Conservation (phyloP, 2,113 vertebrate species). For the Aplodontia rufa region DNA sequence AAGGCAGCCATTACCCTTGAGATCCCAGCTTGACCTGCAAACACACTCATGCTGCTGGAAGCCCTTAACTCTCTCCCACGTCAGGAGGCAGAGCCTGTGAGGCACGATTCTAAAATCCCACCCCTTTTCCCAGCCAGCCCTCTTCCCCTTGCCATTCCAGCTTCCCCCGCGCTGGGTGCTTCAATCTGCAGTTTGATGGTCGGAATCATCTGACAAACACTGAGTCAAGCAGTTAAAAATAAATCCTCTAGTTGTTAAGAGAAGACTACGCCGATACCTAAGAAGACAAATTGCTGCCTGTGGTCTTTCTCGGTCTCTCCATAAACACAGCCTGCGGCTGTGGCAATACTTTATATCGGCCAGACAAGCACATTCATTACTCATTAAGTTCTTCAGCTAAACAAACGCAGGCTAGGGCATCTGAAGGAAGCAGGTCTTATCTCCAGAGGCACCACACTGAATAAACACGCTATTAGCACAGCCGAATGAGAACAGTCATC, state of each 20-base stretch:
- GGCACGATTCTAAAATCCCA: slow-evolving; percentile 72
- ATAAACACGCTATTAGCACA: slow-evolving; percentile 10
- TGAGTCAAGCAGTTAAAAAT: slow-evolving; percentile 89
- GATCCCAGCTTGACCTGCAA: slow-evolving; percentile 63
- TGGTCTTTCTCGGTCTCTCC: slow-evolving; percentile 30
- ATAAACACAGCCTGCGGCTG: slow-evolving; percentile 61
- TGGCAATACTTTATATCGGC: slow-evolving; percentile 60
- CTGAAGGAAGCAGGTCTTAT: slow-evolving; percentile 45
- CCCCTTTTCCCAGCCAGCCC: slow-evolving; percentile 80
- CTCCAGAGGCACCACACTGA: slow-evolving; percentile 25
- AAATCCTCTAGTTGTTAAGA: slow-evolving; percentile 84
- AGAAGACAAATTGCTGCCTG: slow-evolving; percentile 73
- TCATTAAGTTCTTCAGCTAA: slow-evolving; percentile 64
- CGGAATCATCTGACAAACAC: slow-evolving; percentile 86
- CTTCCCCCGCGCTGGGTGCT: slow-evolving; percentile 76
- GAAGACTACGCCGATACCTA: slow-evolving; percentile 77
- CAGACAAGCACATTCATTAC: slow-evolving; percentile 57
- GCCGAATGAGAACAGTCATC: not conserved
- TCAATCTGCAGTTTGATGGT: slow-evolving; percentile 74
- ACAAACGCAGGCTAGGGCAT: slow-evolving; percentile 19
- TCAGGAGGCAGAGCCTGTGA: slow-evolving; percentile 65
- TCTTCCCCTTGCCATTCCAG: slow-evolving; percentile 69
- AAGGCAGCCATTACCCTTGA: slow-evolving; percentile 70
- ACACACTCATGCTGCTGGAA: slow-evolving; percentile 18
- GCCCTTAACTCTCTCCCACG: slow-evolving; percentile 60